phyloP scores from a whole-genome alignment of 2,113 vertebrate species.

The Delphinapterus leucas region DNA sequence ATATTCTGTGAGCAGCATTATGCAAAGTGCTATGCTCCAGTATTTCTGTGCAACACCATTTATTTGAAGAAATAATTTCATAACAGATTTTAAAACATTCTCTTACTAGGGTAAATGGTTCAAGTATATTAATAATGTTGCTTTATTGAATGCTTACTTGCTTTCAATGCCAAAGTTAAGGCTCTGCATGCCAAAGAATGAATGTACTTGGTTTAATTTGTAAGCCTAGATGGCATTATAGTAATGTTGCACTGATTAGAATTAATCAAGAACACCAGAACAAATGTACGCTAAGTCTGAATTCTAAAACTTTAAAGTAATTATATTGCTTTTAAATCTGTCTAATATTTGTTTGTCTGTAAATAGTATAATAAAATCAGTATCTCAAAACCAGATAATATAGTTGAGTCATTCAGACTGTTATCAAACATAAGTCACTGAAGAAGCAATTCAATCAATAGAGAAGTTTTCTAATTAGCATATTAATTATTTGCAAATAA shows the following conservation, averaged over 20 bases:
- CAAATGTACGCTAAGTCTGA: conserved; percentile 25
- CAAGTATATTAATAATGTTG: neutral
- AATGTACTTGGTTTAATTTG: conserved; percentile 12
- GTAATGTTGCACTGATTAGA: conserved; percentile 20
- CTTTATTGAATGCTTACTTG: neutral
- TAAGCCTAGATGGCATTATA: neutral
- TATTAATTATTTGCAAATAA: conserved; percentile 69
- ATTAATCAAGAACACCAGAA: conserved; percentile 45
- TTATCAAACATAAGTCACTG: conserved; percentile 43
- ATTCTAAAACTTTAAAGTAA: conserved; percentile 55
- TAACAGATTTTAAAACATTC: conserved; percentile 19
- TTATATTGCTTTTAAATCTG: conserved; percentile 52
- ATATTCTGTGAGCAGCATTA: neutral
- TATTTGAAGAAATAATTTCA: conserved; percentile 39
- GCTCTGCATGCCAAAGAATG: neutral
- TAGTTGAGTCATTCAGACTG: conserved; percentile 47
- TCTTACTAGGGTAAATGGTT: neutral
- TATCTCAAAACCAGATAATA: conserved; percentile 56
- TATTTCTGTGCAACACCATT: neutral
- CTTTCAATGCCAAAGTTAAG: conserved; percentile 42
- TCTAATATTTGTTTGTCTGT: conserved; percentile 50
- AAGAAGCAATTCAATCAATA: conserved; percentile 59
- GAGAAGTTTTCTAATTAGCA: conserved; percentile 67
- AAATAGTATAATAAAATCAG: conserved; percentile 54
- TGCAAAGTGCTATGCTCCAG: neutral